Conservation (phyloP, 2,797 vertebrate species). For the Catharus ustulatus region DNA sequence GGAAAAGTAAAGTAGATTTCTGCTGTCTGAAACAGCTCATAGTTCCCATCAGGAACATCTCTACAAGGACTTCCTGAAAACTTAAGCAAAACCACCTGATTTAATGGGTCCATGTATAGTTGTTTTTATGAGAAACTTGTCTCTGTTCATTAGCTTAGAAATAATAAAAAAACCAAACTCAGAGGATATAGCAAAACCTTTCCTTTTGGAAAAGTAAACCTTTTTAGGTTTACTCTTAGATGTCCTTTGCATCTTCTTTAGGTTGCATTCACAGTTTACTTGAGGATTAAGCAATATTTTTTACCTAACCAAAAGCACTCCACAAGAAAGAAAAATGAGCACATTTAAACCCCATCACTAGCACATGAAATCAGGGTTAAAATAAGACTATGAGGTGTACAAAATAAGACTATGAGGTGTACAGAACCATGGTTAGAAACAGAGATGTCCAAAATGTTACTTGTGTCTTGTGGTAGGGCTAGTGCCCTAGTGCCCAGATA, state of each 20-base stretch:
- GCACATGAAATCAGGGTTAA: neutral
- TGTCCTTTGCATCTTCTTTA: neutral
- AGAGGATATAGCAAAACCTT: neutral
- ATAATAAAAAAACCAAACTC: neutral
- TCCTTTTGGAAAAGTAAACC: neutral
- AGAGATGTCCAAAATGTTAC: neutral
- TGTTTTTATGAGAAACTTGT: neutral
- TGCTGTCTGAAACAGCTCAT: neutral
- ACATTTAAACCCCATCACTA: neutral
- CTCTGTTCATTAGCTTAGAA: neutral
- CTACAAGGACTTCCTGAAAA: neutral
- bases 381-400: neutral
- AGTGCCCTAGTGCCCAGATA: neutral
- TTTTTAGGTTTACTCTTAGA: neutral
- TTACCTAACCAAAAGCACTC: neutral
- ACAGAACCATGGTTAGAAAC: neutral
- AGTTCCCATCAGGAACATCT: neutral
- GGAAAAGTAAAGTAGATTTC: neutral
- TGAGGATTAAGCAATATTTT: neutral
- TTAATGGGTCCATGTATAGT: neutral
- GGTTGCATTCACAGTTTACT: neutral
- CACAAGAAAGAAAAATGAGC: neutral
- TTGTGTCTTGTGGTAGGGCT: neutral
- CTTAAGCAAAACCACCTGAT: accelerated
- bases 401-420: neutral